Conservation (phyloP, 2,797 vertebrate species). For the Amblyraja radiata region DNA sequence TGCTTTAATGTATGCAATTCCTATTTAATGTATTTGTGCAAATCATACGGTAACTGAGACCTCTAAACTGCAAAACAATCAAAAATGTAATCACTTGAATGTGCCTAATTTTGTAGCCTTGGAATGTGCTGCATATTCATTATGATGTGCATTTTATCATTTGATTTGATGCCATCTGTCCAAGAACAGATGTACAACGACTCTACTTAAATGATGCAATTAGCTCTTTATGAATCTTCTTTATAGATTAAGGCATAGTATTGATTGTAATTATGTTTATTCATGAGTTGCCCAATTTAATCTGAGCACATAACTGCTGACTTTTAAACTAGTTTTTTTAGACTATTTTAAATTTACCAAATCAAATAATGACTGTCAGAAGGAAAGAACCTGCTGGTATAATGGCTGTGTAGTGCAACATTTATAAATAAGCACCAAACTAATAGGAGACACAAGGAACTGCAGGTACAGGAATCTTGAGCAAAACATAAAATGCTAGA, state of each 20-base stretch:
- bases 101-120: background rate
- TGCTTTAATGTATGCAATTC: background rate
- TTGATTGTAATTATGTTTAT: background rate
- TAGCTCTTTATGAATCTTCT: slow-evolving; percentile 11
- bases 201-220: slow-evolving; percentile 15
- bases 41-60: background rate
- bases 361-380: background rate
- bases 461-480: too few relatives aligned
- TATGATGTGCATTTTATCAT: slow-evolving; percentile 23
- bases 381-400: background rate
- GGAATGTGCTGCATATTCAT: background rate
- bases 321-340: background rate
- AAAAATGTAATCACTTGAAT: background rate
- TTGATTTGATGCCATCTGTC: slow-evolving; percentile 32
- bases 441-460: too few relatives aligned
- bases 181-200: slow-evolving; percentile 16
- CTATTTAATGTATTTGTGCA: background rate
- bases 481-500: too few relatives aligned
- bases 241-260: background rate
- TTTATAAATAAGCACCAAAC: background rate
- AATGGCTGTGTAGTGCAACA: too few relatives aligned
- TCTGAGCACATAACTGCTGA: background rate
- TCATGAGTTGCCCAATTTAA: background rate
- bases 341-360: background rate
- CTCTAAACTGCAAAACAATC: background rate